Evolutionary conservation across 2,797 vertebrate genomes (phyloP).

Genomic region (Gymnodraco acuticeps): DNA sequence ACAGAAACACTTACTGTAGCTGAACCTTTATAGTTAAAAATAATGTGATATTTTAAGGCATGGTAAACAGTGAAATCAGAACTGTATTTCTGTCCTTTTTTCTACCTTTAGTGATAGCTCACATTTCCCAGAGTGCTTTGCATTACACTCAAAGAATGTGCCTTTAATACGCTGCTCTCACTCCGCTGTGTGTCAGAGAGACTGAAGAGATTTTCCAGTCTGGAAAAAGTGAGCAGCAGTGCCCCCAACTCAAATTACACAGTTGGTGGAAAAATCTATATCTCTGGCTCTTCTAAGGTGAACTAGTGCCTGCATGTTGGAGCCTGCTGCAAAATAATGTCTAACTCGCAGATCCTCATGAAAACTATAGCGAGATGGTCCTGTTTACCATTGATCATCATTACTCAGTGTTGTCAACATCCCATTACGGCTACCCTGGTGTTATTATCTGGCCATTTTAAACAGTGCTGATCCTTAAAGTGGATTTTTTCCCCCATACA

Average conservation of each 20-base stretch:
- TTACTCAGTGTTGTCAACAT: not conserved
- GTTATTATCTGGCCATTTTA: conserved; percentile 31
- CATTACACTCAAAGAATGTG: conserved; percentile 17
- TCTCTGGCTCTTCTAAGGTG: conserved; percentile 10
- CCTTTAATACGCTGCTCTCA: not conserved
- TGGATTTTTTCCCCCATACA: conserved; percentile 34
- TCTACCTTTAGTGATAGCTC: not conserved
- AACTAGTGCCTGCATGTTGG: not conserved
- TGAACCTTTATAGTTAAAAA: too few species aligned
- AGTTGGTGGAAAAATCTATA: conserved; percentile 41
- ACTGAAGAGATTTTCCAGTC: conserved; percentile 57
- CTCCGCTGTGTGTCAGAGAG: conserved; percentile 35
- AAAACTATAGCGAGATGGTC: conserved; percentile 13
- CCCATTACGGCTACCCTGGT: not conserved
- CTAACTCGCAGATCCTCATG: not conserved
- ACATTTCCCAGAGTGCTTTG: conserved; percentile 32
- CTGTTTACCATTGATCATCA: too few species aligned
- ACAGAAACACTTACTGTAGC: too few species aligned
- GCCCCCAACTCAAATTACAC: conserved; percentile 44
- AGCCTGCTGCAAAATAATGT: conserved; percentile 7
- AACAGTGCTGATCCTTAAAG: conserved; percentile 18
- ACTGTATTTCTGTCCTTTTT: too few species aligned
- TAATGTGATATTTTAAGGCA: too few species aligned
- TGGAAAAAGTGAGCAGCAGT: conserved; percentile 69
- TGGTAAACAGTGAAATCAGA: too few species aligned